Conservation (phyloP, 2,113 vertebrate genomes). For the Willisornis vidua region DNA sequence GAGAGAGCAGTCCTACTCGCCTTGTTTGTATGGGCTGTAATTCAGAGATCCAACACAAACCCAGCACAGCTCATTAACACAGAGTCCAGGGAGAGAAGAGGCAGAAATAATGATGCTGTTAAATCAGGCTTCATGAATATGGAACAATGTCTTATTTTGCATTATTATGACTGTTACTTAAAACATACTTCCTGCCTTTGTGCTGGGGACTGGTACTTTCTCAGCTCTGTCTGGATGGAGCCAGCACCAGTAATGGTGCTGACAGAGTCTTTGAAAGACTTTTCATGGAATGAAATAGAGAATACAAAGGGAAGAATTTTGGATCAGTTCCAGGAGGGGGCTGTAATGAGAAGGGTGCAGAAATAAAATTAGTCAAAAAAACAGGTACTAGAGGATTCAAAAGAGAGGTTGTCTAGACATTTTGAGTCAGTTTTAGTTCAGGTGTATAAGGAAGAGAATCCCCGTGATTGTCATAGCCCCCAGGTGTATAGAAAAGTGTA, state of each 20-base stretch:
- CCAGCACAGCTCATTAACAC: constrained; percentile 67
- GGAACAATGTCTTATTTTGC: constrained; percentile 71
- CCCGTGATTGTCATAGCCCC: not conserved
- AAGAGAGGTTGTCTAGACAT: not conserved
- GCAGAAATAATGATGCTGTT: constrained; percentile 71
- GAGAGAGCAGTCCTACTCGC: not conserved
- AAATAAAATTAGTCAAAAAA: not conserved
- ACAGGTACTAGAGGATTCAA: not conserved
- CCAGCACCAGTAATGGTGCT: not conserved
- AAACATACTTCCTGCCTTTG: constrained; percentile 41
- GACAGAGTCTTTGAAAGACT: constrained; percentile 17
- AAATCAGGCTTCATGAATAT: constrained; percentile 76
- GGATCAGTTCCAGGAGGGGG: not conserved
- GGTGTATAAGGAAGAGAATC: not conserved
- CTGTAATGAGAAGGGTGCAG: not conserved
- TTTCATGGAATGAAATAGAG: not conserved
- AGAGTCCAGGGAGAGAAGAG: constrained; percentile 58
- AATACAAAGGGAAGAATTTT: not conserved
- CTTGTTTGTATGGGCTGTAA: constrained; percentile 57
- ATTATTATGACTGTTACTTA: constrained; percentile 68
- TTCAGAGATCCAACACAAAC: constrained; percentile 63
- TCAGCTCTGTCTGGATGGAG: not conserved
- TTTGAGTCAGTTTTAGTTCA: not conserved
- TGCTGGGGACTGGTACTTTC: constrained; percentile 38
- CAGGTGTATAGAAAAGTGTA: not conserved